phyloP scores from a whole-genome alignment of 2,797 vertebrate genomes.

The Anguilla marmorata region DNA sequence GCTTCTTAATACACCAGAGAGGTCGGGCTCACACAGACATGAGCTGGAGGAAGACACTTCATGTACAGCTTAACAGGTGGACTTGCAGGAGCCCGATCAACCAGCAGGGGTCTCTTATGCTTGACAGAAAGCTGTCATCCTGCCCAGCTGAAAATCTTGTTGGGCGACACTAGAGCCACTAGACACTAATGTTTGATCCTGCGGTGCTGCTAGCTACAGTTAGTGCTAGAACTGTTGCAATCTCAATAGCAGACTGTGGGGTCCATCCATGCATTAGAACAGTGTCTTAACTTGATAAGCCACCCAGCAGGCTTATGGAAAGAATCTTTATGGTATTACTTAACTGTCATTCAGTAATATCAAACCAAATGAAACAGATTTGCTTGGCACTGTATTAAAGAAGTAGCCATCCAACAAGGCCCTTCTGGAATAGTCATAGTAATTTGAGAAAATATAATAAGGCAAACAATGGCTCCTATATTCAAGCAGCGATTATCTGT shows the following conservation, averaged over 20 bases:
- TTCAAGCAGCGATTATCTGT: not conserved
- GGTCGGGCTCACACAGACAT: too few species aligned
- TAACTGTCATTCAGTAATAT: not conserved
- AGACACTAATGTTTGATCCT: not conserved
- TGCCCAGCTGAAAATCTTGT: not conserved
- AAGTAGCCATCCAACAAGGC: not conserved
- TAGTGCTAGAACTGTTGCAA: too few species aligned
- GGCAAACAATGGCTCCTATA: not conserved
- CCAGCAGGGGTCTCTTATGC: not conserved
- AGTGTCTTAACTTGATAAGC: not conserved
- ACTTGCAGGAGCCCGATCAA: not conserved
- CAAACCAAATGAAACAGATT: not conserved
- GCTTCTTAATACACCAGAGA: not conserved
- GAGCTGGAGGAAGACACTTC: too few species aligned
- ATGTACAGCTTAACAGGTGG: not conserved
- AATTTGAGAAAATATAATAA: not conserved
- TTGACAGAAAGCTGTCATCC: not conserved
- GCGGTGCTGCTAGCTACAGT: not conserved
- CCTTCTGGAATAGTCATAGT: not conserved
- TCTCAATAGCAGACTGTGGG: too few species aligned
- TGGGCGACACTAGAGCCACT: not conserved
- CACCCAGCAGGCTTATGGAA: too few species aligned
- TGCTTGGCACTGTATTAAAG: not conserved
- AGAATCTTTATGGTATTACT: not conserved
- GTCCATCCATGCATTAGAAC: not conserved